Conservation (phyloP, 2,797 vertebrate species). For the Acipenser oxyrinchus region DNA sequence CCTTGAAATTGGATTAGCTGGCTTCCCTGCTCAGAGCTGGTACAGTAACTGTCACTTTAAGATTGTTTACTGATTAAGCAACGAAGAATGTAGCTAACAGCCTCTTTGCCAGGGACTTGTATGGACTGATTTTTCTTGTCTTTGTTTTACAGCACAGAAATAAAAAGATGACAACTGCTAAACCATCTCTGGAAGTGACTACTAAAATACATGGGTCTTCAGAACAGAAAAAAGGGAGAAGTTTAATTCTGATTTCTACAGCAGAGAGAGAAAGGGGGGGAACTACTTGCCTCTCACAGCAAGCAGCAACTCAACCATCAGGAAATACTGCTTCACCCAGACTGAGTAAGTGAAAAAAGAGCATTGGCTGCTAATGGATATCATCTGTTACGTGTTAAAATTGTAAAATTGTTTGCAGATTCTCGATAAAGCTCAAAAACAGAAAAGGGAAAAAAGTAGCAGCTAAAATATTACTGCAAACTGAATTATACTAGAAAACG, state of each 20-base stretch:
- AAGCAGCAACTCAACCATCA: conserved; percentile 44
- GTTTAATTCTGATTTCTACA: conserved; percentile 32
- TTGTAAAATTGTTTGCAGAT: conserved; percentile 61
- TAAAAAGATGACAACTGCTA: conserved; percentile 48
- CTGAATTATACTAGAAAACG: too few species aligned
- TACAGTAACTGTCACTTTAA: conserved; percentile 68
- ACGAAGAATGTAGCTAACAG: conserved; percentile 60
- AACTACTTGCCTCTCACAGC: conserved; percentile 37
- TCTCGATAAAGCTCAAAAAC: conserved; percentile 26
- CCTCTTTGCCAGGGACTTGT: conserved; percentile 49
- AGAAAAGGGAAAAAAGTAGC: too few species aligned
- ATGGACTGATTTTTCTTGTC: conserved; percentile 49
- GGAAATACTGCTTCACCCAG: conserved; percentile 63
- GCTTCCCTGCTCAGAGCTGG: conserved; percentile 31
- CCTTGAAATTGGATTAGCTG: conserved; percentile 57
- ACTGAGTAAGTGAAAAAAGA: conserved; percentile 72
- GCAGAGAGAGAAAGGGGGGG: conserved; percentile 29
- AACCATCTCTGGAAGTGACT: conserved; percentile 27
- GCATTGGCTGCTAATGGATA: conserved; percentile 53
- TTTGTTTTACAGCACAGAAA: conserved; percentile 46
- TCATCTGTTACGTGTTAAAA: conserved; percentile 59
- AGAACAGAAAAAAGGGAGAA: conserved; percentile 24
- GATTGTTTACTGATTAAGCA: conserved; percentile 74
- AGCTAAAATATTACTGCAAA: too few species aligned
- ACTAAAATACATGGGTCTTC: conserved; percentile 29